Percentiles rank a stretch among this genome's conserved stretches.
These are phyloP conservation scores for Poicephalus meyeri DNA, from an alignment of 2,113 vertebrate genomes.

Conservation along the genomic window DNA sequence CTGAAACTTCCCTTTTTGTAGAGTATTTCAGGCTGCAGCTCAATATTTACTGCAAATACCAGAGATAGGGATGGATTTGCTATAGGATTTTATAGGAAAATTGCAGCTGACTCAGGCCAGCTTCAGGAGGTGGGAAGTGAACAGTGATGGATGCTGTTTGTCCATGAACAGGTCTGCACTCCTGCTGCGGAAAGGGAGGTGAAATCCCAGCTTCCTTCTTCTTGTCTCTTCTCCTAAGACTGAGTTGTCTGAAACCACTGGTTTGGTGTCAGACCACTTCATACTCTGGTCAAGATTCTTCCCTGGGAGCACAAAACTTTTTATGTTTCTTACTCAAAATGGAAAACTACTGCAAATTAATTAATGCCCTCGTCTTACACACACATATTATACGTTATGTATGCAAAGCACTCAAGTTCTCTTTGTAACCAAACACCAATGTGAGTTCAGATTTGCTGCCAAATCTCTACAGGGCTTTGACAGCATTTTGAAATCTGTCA, in stretches of 20 bases:
- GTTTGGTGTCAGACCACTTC: neutral
- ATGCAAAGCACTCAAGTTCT: neutral
- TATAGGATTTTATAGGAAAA: neutral
- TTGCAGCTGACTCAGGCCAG: neutral
- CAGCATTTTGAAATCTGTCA: neutral
- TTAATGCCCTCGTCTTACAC: neutral
- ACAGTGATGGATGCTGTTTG: accelerated
- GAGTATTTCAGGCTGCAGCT: neutral
- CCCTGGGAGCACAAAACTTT: neutral
- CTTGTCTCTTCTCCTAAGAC: neutral
- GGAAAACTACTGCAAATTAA: neutral
- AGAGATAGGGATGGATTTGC: neutral
- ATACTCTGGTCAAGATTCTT: neutral
- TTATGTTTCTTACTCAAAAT: neutral
- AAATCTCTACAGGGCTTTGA: neutral
- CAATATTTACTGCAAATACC: neutral
- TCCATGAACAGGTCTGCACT: neutral
- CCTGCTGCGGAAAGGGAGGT: neutral
- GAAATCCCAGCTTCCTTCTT: neutral
- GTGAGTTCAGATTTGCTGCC: neutral
- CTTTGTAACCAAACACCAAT: neutral
- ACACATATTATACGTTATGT: neutral
- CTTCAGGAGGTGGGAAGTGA: neutral
- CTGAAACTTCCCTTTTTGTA: neutral
- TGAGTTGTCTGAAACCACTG: neutral